phyloP scores from a whole-genome alignment of 2,888 invertebrate species.

The Trichopoda pennipes region DNA sequence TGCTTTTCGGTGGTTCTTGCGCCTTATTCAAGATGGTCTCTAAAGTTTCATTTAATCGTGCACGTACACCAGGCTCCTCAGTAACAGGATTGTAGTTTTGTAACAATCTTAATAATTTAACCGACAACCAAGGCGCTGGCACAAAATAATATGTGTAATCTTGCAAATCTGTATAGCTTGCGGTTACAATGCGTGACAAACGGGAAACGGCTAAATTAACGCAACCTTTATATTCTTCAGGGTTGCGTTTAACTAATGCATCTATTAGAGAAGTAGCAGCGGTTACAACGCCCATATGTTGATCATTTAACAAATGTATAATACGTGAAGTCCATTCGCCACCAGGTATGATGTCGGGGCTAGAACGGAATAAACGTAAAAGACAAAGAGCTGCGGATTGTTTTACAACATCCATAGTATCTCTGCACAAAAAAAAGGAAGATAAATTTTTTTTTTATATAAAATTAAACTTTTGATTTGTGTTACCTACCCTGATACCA shows the following conservation, averaged over 20 bases:
- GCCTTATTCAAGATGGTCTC: constrained; percentile 99
- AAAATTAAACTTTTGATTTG: background rate
- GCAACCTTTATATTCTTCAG: constrained; percentile 99
- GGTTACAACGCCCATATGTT: constrained; percentile 99
- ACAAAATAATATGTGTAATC: constrained; percentile 99
- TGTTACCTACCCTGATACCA: constrained; percentile 93
- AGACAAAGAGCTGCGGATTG: constrained; percentile 99
- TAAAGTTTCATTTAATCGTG: constrained; percentile 97
- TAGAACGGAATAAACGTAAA: constrained; percentile 94
- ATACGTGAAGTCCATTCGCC: constrained; percentile 99
- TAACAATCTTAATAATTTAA: constrained; percentile 95
- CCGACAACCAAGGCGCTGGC: constrained; percentile 99
- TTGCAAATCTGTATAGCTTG: constrained; percentile 99
- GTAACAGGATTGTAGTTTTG: constrained; percentile 99
- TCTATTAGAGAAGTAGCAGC: constrained; percentile 99
- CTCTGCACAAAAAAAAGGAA: constrained; percentile 82
- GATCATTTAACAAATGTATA: constrained; percentile 98
- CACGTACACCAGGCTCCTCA: constrained; percentile 98
- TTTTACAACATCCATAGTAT: constrained; percentile 99
- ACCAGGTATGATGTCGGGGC: constrained; percentile 97
- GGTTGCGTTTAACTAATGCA: constrained; percentile 98
- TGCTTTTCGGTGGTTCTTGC: constrained; percentile 99
- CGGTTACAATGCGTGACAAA: constrained; percentile 97
- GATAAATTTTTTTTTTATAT: background rate
- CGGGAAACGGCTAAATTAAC: constrained; percentile 98